A percentile compares a stretch with the other conserved stretches of the same genome.
These are phyloP conservation scores for Lasius fuliginosus DNA, from an alignment of 2,888 invertebrate species.

Conservation along the genomic window DNA sequence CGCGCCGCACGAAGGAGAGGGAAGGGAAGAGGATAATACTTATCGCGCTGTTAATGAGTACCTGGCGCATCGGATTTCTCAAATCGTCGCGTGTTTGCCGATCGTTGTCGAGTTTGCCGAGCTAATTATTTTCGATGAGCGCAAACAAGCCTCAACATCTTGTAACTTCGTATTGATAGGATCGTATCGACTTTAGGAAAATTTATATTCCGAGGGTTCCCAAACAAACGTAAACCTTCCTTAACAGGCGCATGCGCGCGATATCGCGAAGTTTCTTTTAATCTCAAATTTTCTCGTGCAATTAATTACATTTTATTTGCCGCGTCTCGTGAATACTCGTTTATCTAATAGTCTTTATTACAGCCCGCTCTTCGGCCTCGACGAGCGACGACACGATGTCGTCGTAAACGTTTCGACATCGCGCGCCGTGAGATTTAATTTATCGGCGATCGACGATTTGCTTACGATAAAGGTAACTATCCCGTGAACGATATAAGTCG, in stretches of 20 bases:
- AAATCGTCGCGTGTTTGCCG: slow-evolving; percentile 2
- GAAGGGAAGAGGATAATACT: background rate
- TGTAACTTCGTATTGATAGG: background rate
- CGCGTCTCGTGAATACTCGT: background rate
- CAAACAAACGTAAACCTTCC: background rate
- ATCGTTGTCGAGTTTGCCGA: background rate
- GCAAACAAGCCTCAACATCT: slow-evolving; percentile 8
- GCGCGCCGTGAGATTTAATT: slow-evolving; percentile 27
- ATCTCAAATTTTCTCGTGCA: background rate
- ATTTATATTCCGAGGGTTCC: background rate
- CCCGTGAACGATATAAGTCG: slow-evolving; percentile 22
- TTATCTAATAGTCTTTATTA: slow-evolving; percentile 1
- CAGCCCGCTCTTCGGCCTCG: background rate
- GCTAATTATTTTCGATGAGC: slow-evolving; percentile 33
- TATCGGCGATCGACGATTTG: slow-evolving; percentile 35
- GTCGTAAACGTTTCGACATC: slow-evolving; percentile 7
- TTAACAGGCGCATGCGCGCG: background rate
- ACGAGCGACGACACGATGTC: background rate
- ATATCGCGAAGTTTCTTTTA: background rate
- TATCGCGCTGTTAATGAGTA: slow-evolving; percentile 24
- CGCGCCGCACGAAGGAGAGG: background rate
- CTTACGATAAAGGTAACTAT: slow-evolving; percentile 14
- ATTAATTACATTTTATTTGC: background rate
- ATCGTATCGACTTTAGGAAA: slow-evolving; percentile 11
- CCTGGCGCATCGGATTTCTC: slow-evolving; percentile 31